Base-by-base conservation (phyloP, 2,888 invertebrate species). In the Baronia brevicornis region DNA sequence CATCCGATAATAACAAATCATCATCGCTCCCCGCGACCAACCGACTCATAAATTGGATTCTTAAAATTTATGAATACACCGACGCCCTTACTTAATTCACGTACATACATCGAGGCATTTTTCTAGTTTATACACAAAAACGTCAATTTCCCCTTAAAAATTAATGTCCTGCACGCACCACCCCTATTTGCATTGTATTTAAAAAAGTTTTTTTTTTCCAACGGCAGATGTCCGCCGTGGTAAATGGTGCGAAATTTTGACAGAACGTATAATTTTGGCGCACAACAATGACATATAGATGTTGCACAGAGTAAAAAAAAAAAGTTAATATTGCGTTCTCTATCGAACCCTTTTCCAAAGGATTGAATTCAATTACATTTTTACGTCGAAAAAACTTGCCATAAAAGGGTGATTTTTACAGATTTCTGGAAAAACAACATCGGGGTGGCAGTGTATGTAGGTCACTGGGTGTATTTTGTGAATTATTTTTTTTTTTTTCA, bases 171-270 rank as follows among this genome's bases (percentile, higher is more conserved):
- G 54, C 54, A 45, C 54, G 55, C 51, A 36, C 63, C 60, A 59
- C 77, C 79, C 79, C 75, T 78, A 82, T 82, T 82, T 82, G 78
- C 78, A 80, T 82, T 84, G 82, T 78, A 61, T 60, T 68, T 65
- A 69, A 74, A 51, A 43, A 48, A 56, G 53, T 65, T 77, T 79
- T 78, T 54, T 48, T 65, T 61, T 56, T 45, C 41, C 46, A 36
- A 46, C 63, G 63, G 72, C 84, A 84, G 80, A 80, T 84, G 84
- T 65, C 68, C 68, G 50, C 21, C 36, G 57, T 54, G 51, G 60
- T 75, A 78, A 82, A 84, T 82, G 80, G 80, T 77, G 80, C 82
- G 80, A 78, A 73, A 75, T 82, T 82, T 82, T 82, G 78, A 78
- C 74, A 79, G 72, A 59, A 70, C 71, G 69, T 69, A 61, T 71